Conservation (phyloP, 2,888 invertebrate genomes). For the Malthinus seriepunctatus region DNA sequence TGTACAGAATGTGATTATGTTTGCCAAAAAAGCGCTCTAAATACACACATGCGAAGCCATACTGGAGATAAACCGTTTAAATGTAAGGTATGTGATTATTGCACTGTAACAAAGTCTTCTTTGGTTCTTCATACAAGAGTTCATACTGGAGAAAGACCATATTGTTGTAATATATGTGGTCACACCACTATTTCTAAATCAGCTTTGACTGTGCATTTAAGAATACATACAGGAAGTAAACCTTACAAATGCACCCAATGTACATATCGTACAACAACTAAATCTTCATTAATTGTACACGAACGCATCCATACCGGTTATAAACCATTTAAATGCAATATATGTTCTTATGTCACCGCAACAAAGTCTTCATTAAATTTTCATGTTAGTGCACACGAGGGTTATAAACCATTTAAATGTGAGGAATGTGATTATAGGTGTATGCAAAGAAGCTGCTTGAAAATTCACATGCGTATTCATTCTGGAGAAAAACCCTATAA, state of each 20-base stretch:
- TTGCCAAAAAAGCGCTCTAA: slow-evolving; percentile 18
- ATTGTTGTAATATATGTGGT: slow-evolving; percentile 19
- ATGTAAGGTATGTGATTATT: slow-evolving; percentile 17
- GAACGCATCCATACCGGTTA: slow-evolving; percentile 25
- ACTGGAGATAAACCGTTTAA: slow-evolving; percentile 22
- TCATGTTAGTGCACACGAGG: slow-evolving; percentile 21
- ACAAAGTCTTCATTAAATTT: slow-evolving; percentile 22
- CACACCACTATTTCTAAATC: slow-evolving; percentile 21
- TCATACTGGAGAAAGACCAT: slow-evolving; percentile 22
- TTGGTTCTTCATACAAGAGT: slow-evolving; percentile 17
- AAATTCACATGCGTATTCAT: slow-evolving; percentile 21
- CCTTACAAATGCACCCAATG: slow-evolving; percentile 22
- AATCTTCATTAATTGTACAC: slow-evolving; percentile 20
- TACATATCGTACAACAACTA: slow-evolving; percentile 13
- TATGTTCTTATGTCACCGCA: slow-evolving; percentile 19
- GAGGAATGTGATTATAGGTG: slow-evolving; percentile 16
- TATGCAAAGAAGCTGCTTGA: slow-evolving; percentile 14
- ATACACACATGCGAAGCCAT: slow-evolving; percentile 19
- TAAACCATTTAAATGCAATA: slow-evolving; percentile 19
- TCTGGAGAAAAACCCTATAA: slow-evolving; percentile 22
- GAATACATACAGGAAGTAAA: slow-evolving; percentile 25
- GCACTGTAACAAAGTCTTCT: slow-evolving; percentile 17
- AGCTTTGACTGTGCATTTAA: slow-evolving; percentile 21
- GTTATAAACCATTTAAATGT: slow-evolving; percentile 22
- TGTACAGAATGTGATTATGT: slow-evolving; percentile 21